phyloP scores from a whole-genome alignment of 2,888 invertebrate species.

The Axea sp. region DNA sequence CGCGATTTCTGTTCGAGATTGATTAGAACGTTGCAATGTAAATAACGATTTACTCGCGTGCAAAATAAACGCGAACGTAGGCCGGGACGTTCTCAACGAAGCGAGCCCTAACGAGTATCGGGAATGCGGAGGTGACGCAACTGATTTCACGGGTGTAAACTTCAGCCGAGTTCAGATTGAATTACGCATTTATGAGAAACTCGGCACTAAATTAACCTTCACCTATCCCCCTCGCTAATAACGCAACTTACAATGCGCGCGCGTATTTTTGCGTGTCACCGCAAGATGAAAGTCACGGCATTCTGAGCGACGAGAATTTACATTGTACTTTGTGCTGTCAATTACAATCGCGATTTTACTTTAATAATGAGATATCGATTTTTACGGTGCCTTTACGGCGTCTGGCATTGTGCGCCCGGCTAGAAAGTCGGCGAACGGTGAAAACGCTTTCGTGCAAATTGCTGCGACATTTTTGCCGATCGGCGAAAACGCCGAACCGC shows the following conservation, averaged over 20 bases:
- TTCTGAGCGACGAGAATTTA: slow-evolving; percentile 23
- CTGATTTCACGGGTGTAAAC: slow-evolving; percentile 67
- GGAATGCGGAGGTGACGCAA: slow-evolving; percentile 73
- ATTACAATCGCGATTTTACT: slow-evolving; percentile 47
- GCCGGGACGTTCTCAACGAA: slow-evolving; percentile 46
- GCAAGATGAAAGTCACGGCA: slow-evolving; percentile 44
- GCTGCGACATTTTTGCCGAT: slow-evolving; percentile 25
- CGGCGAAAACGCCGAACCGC: slow-evolving; percentile 1
- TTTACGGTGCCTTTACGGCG: slow-evolving; percentile 23
- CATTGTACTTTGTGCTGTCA: slow-evolving; percentile 54
- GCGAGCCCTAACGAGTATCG: slow-evolving; percentile 64
- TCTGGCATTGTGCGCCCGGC: slow-evolving; percentile 5
- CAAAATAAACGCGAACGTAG: slow-evolving; percentile 39
- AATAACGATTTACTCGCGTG: slow-evolving; percentile 25
- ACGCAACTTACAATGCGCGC: slow-evolving; percentile 29
- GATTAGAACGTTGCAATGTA: too few species aligned
- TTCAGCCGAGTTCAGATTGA: slow-evolving; percentile 53
- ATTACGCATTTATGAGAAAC: slow-evolving; percentile 55
- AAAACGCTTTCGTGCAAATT: slow-evolving; percentile 28
- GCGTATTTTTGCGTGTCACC: slow-evolving; percentile 44
- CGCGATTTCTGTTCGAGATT: too few species aligned
- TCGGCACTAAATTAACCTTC: slow-evolving; percentile 50
- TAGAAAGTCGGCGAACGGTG: slow-evolving; percentile 20
- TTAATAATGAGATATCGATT: slow-evolving; percentile 38
- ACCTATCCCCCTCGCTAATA: slow-evolving; percentile 38